Evolutionary conservation across 2,888 invertebrate genomes (phyloP).

Genomic region (Cataglyphis cursor): DNA sequence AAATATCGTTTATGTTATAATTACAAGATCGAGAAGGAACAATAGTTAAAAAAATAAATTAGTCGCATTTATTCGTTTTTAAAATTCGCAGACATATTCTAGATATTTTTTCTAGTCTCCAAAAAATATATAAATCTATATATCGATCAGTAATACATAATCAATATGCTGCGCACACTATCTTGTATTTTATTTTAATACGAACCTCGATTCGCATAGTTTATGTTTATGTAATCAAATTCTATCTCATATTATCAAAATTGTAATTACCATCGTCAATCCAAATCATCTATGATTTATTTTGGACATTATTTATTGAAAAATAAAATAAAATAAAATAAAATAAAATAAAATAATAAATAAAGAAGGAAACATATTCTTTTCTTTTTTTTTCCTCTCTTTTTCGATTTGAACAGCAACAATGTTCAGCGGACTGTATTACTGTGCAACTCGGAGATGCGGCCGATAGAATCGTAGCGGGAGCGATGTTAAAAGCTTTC

Average conservation of each 20-base stretch:
- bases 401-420: background rate
- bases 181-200: background rate
- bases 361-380: background rate
- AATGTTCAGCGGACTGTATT: slow-evolving; percentile 20
- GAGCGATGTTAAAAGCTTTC: slow-evolving; percentile 45
- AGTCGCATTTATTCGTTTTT: background rate
- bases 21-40: too few relatives aligned
- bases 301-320: background rate
- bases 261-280: background rate
- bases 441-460: slow-evolving; percentile 15
- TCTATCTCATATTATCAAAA: background rate
- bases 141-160: background rate
- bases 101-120: background rate
- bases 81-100: background rate
- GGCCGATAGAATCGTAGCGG: slow-evolving; percentile 35
- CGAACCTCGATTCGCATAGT: background rate
- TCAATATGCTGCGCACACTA: background rate
- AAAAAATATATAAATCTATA: background rate
- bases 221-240: background rate
- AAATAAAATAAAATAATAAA: slow-evolving; percentile 18
- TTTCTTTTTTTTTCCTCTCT: background rate
- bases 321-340: background rate
- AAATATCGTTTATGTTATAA: background rate
- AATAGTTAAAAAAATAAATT: background rate
- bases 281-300: background rate